A percentile compares a stretch with the other conserved stretches of the same genome.
These are phyloP conservation scores for Coecobrya sp. DNA, from an alignment of 2,888 invertebrate species.

Conservation along the genomic window DNA sequence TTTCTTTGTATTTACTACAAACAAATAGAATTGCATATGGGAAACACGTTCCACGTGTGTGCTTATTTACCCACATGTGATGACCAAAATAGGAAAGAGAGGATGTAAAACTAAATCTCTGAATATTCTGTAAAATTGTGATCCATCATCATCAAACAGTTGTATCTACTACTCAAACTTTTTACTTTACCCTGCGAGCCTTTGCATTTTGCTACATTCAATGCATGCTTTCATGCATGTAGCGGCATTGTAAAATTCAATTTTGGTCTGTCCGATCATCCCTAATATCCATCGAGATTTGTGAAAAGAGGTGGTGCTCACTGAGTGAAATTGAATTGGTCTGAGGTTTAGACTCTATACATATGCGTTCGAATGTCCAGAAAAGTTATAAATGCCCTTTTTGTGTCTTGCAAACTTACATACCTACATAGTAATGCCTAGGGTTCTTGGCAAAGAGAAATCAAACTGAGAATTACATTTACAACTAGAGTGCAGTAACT, in stretches of 20 bases:
- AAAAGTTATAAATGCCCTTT: not conserved
- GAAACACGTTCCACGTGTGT: not conserved
- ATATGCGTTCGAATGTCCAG: not conserved
- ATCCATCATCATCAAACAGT: slow-evolving; percentile 16
- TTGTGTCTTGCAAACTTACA: not conserved
- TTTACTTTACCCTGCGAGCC: not conserved
- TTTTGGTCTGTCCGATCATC: slow-evolving; percentile 52
- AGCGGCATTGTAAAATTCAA: slow-evolving; percentile 49
- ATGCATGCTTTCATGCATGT: not conserved
- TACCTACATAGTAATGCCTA: not conserved
- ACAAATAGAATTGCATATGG: not conserved
- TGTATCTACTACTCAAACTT: slow-evolving; percentile 18
- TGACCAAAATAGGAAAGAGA: not conserved
- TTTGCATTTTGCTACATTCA: not conserved
- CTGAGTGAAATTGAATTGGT: slow-evolving; percentile 29
- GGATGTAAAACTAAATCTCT: not conserved
- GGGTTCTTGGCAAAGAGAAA: not conserved
- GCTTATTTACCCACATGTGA: not conserved
- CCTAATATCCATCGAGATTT: slow-evolving; percentile 60
- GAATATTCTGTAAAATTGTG: slow-evolving; percentile 34
- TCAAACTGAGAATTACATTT: slow-evolving; percentile 34
- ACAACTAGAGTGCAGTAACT: slow-evolving; percentile 29
- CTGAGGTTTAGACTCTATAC: not conserved
- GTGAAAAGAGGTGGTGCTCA: slow-evolving; percentile 11
- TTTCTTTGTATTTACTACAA: slow-evolving; percentile 39